Evolutionary conservation across 2,113 vertebrate genomes (phyloP), one percentile per base, ranked within the genome.

Genomic region (Elaphurus davidianus): DNA sequence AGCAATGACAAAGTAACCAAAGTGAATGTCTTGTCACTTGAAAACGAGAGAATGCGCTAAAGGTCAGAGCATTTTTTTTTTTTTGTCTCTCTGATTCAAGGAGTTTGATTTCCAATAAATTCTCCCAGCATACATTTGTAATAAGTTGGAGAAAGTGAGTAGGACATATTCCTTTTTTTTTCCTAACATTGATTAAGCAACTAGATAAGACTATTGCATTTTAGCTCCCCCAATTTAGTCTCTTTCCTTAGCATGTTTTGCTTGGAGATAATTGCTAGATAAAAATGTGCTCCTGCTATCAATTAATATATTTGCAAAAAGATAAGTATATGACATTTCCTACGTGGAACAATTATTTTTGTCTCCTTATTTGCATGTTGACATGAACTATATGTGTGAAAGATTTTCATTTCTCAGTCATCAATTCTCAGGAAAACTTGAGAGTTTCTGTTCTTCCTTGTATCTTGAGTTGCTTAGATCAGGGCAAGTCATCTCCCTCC

Each of bases 71-170:
- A 84, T 64, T 92, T 95, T 95, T 92, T 82, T n/a, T n/a, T n/a
- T 79, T 43, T 57, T 87, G 9, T 87, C 36, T 2, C n/a, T 94
- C 1, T 93, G 93, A 92, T 87, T 98, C 43, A 95, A 82, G 11
- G 85, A 88, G 91, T 36, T 45, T 33, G 52, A 97, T 96, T 97
- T 93, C 93, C 87, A 83, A 97, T 85, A 90, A 2, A 89, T 45
- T 7, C 1, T 97, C 28, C 57, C 5, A 83, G 71, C 21, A 97
- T 54, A 96, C 23, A 47, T 47, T 96, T 47, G 45, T 76, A 96
- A 82, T 5, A 96, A 87, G 14, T 60, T 7, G 10, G 27, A 93
- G 36, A 96, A 98, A 59, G 52, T 40, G 94, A 40, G n/a, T 28
- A 85, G 27, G 62, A 28, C 8, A 74, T 95, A 89, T 47, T 54